phyloP scores from a whole-genome alignment of 2,888 invertebrate genomes.

The Hyposoter dolosus region DNA sequence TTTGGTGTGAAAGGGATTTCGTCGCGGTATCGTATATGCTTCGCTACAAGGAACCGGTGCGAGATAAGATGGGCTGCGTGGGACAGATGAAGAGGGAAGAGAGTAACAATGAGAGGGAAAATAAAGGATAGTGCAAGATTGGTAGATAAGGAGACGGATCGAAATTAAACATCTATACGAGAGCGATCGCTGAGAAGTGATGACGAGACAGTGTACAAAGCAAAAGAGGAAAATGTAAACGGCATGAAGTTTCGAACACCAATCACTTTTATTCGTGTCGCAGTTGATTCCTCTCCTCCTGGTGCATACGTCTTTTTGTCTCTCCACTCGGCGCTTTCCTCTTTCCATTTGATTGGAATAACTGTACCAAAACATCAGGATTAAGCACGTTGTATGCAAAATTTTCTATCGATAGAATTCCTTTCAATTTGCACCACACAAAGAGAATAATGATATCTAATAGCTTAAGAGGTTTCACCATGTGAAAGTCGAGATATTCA shows the following conservation, averaged over 20 bases:
- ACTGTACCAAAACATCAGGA: conserved; percentile 42
- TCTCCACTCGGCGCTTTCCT: background rate
- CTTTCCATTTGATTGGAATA: background rate
- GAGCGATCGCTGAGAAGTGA: conserved; percentile 8
- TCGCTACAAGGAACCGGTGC: conserved; percentile 44
- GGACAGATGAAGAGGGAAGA: conserved; percentile 9
- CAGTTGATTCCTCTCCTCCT: conserved; percentile 22
- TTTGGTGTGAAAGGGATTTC: conserved; percentile 77
- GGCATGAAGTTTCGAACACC: background rate
- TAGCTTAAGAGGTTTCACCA: too few species aligned
- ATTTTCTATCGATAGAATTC: too few species aligned
- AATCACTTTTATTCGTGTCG: conserved; percentile 38
- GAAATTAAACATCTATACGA: conserved; percentile 31
- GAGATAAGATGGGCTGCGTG: conserved; percentile 15
- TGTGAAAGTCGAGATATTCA: too few species aligned
- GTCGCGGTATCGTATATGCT: conserved; percentile 47
- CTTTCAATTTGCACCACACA: too few species aligned
- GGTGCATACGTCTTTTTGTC: conserved; percentile 10
- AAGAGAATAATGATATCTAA: too few species aligned
- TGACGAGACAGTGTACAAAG: conserved; percentile 20
- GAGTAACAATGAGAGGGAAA: conserved; percentile 40
- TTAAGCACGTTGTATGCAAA: conserved; percentile 34
- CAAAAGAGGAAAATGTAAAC: conserved; percentile 17
- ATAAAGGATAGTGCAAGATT: conserved; percentile 30
- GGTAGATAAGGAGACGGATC: conserved; percentile 24